phyloP scores from a whole-genome alignment of 2,797 vertebrate species.

The Dermochelys coriacea region DNA sequence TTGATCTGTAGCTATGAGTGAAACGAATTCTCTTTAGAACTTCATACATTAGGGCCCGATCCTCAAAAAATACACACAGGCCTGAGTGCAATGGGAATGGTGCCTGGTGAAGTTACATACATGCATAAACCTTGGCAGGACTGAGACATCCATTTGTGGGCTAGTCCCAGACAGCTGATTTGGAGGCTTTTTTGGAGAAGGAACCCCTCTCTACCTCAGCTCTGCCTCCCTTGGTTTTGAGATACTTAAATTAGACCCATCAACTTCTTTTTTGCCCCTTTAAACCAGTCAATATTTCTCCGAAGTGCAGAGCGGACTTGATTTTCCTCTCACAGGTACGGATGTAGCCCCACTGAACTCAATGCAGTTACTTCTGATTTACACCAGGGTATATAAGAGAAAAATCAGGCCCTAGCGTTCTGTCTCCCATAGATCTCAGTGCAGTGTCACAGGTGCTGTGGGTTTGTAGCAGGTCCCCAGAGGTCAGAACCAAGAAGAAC shows the following conservation, averaged over 20 bases:
- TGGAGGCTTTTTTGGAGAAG: rapidly evolving
- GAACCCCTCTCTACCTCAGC: background rate
- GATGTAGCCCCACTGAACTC: rapidly evolving
- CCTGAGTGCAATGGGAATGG: background rate
- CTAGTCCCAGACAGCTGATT: background rate
- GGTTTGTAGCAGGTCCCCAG: background rate
- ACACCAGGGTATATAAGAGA: background rate
- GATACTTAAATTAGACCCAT: background rate
- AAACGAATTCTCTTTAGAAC: background rate
- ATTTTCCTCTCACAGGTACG: background rate
- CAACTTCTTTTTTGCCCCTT: background rate
- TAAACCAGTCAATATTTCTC: rapidly evolving
- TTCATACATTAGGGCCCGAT: background rate
- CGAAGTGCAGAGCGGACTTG: rapidly evolving
- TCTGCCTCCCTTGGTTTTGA: background rate
- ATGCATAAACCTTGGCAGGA: background rate
- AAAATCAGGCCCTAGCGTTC: background rate
- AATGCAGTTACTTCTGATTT: background rate
- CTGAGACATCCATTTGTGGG: background rate
- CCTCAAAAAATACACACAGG: background rate
- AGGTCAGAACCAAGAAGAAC: slow-evolving; percentile 17
- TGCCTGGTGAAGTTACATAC: rapidly evolving
- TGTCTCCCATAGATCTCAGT: background rate
- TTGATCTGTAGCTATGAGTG: rapidly evolving
- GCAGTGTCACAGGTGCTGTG: background rate